phyloP scores from a whole-genome alignment of 2,113 vertebrate genomes.

The Sturnira hondurensis region DNA sequence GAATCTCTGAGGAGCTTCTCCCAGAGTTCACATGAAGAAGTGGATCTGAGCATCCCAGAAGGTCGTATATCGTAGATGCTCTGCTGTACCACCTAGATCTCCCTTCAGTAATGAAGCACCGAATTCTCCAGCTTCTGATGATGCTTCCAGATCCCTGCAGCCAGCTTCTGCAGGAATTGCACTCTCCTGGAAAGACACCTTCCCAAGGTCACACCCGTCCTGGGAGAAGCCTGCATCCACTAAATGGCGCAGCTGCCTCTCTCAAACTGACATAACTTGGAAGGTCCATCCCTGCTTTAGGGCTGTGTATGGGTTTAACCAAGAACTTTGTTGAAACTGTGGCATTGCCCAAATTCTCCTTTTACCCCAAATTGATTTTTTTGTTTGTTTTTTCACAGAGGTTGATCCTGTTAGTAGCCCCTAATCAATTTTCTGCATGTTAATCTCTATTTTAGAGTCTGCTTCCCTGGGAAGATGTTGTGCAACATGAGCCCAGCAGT shows the following conservation, averaged over 20 bases:
- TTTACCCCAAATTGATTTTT: neutral
- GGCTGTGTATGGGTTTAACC: neutral
- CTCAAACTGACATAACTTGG: neutral
- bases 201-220: neutral
- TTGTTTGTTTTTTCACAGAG: neutral
- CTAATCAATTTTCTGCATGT: neutral
- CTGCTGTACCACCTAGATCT: neutral
- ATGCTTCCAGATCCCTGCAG: neutral
- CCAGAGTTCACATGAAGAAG: neutral
- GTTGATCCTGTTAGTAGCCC: neutral
- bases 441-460: neutral
- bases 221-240: neutral
- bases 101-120: neutral
- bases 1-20: neutral
- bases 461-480: neutral
- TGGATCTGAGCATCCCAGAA: neutral
- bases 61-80: neutral
- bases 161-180: neutral
- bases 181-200: neutral
- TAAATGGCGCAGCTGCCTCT: neutral
- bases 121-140: neutral
- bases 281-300: neutral
- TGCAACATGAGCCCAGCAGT: neutral
- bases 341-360: neutral
- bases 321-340: neutral